Evolutionary conservation across 2,888 invertebrate genomes (phyloP), one percentile per base, ranked within the genome.

Genomic region (Ochropleura plecta): DNA sequence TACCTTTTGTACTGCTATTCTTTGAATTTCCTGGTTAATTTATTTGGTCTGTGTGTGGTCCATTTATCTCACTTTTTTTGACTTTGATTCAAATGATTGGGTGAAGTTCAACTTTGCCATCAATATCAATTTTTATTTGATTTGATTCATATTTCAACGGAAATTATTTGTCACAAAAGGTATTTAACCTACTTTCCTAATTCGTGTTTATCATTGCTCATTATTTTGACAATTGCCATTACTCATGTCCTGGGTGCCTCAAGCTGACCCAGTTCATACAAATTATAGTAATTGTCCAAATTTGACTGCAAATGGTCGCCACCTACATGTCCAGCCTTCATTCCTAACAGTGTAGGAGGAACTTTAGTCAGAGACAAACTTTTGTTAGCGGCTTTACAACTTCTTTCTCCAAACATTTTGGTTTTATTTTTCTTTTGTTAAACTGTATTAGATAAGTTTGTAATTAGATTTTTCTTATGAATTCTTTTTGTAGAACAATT

Each of bases 281-380:
- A 86, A 91, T 91, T 90, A 91, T 87, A 88, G 85, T 89, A 91
- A 94, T 93, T 92, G 92, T 91, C 90, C 89, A 92, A 92, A 93
- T 91, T 89, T 88, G 88, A 87, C 83, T 83, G 77, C 73, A 80
- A 83, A 84, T 81, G 81, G 72, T 79, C 63, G 48, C 76, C 86
- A 79, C 82, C 89, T 77, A 86, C 89, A 79, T 84, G 80, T 57
- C 30, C 74, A 74, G 76, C 81, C 80, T 86, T 76, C 86, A 76
- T 84, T 82, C 65, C 30, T 57, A 53, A 44, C 57, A 69, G 86
- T 81, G 93, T 92, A 88, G 93, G 92, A 85, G 65, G 85, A 78
- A 73, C 79, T 82, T 84, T 74, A 70, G 66, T 65, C n/a, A 12
- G 53, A 62, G 57, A 74, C 74, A 55, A 75, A 16, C 8, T 48